Evolutionary conservation across 2,888 invertebrate genomes (phyloP), one percentile per base, ranked within the genome.

Genomic region (Oligia strigilis): DNA sequence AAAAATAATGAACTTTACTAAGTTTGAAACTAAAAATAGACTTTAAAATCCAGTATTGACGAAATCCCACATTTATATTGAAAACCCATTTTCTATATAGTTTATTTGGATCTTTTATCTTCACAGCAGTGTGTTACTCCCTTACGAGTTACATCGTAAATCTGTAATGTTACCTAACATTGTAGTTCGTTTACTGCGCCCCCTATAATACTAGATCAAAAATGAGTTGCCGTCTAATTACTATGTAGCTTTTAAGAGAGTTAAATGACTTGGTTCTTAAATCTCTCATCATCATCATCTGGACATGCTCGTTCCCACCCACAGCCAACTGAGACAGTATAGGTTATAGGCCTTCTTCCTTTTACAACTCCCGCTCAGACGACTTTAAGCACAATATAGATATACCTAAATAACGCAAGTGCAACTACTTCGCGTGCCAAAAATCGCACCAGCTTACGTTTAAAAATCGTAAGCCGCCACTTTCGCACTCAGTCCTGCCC

Each of bases 141-240:
- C 77, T 70, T 80, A 67, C 23, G 36, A 67, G 8, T 23, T 46
- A 6, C 43, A 77, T 91, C 91, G 90, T 94, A 94, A 94, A 93
- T 92, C 87, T 80, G 86, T 81, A 80, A 83, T 85, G 85, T 78
- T 82, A 81, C 83, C 87, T 89, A 93, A 95, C 95, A 93, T 93
- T 95, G 94, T 95, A 86, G 79, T 78, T 78, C 80, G 90, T 92
- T 90, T 91, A 87, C 77, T 77, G 66, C 77, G 75, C 86, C 92
- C 91, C 91, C 90, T 89, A 87, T 87, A 84, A 90, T 90, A 62
- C 87, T 90, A 89, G 90, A 86, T 85, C 91, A 90, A 88, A 94
- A 94, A 94, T 92, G 92, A 93, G 89, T 76, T 80, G 91, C 91
- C 84, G 91, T 90, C 90, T 94, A 92, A 94, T 94, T 93, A 94